These are phyloP conservation scores for Oceanodroma leucorhoa DNA, from an alignment of 2,797 vertebrate genomes.

Conservation along the genomic window DNA sequence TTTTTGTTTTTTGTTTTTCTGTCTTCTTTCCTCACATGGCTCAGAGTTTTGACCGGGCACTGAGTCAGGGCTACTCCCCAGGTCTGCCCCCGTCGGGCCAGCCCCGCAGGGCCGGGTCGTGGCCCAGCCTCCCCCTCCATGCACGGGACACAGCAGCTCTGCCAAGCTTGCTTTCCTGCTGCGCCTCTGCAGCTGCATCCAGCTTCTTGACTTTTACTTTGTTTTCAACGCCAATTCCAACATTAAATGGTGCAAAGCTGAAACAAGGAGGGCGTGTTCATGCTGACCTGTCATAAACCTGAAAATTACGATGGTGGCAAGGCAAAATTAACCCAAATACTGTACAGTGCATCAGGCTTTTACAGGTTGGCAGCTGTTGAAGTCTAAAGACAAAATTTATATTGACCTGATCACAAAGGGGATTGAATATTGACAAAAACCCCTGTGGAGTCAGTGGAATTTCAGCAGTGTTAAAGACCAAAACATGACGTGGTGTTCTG, in stretches of 20 bases:
- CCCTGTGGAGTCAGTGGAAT: neutral
- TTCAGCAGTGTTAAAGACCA: neutral
- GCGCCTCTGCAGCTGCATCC: rapidly evolving
- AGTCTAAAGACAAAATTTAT: neutral
- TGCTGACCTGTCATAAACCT: neutral
- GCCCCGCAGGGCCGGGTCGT: rapidly evolving
- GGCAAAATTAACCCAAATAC: neutral
- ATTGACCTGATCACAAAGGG: neutral
- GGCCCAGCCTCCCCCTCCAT: neutral
- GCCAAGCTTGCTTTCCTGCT: rapidly evolving
- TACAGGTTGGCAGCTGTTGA: rapidly evolving
- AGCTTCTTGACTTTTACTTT: neutral
- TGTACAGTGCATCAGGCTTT: neutral
- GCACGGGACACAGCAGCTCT: rapidly evolving
- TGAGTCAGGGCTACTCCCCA: rapidly evolving
- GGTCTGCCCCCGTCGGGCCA: rapidly evolving
- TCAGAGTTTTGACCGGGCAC: neutral
- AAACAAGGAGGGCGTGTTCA: neutral
- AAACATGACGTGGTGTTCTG: rapidly evolving
- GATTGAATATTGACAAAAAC: neutral
- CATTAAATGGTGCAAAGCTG: neutral
- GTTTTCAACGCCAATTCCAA: neutral
- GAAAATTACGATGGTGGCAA: rapidly evolving
- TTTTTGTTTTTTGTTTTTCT: neutral
- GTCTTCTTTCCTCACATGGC: rapidly evolving